Evolutionary conservation across 2,797 vertebrate genomes (phyloP).

Genomic region (Tarsius wallacei): DNA sequence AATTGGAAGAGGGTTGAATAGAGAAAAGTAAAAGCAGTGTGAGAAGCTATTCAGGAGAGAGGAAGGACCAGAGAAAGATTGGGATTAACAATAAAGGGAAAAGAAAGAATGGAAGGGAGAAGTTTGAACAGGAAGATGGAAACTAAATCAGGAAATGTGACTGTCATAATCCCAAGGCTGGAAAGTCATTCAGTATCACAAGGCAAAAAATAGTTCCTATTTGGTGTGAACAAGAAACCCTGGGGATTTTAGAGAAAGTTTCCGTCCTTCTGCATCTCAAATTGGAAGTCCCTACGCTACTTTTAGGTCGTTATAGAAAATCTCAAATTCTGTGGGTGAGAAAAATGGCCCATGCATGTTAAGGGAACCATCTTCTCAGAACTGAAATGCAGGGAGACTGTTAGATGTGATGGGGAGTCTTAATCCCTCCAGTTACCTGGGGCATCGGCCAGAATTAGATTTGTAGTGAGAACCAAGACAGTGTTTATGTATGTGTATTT

Average conservation of each 20-base stretch:
- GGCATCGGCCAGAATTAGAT: background rate
- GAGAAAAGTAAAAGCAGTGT: background rate
- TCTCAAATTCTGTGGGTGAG: background rate
- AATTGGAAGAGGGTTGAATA: background rate
- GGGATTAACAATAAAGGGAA: background rate
- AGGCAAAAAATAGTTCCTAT: background rate
- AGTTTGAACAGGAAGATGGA: background rate
- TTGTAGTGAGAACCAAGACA: background rate
- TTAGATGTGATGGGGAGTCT: background rate
- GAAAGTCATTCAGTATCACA: background rate
- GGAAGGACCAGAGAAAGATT: background rate
- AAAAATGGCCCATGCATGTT: background rate
- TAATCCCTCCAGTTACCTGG: background rate
- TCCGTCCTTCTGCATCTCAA: background rate
- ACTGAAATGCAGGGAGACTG: background rate
- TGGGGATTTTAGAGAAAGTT: constrained; percentile 36
- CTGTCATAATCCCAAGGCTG: background rate
- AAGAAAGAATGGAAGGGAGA: background rate
- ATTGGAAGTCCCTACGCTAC: background rate
- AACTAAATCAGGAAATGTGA: background rate
- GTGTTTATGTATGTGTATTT: background rate
- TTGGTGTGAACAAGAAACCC: background rate
- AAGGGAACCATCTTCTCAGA: background rate
- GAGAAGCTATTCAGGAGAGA: background rate
- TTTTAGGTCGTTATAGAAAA: constrained; percentile 42